Conservation (phyloP, 2,113 vertebrate genomes). For the Rhabdornis inornatus region DNA sequence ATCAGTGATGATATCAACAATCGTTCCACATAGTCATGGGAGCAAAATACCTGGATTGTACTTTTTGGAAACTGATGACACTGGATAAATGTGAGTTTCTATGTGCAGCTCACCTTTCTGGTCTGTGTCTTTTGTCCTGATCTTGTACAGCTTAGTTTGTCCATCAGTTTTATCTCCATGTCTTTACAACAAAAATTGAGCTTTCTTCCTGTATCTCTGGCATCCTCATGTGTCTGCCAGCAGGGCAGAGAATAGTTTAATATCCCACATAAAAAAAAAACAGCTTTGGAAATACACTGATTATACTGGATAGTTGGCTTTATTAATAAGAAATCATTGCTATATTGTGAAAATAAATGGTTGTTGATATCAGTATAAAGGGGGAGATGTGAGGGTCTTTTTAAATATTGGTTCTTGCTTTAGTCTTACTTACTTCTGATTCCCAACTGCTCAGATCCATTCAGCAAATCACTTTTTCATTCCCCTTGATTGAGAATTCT, state of each 20-base stretch:
- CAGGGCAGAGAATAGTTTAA: not conserved
- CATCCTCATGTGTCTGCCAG: not conserved
- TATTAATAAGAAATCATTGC: not conserved
- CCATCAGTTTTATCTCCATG: not conserved
- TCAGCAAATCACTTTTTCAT: not conserved
- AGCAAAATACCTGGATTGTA: not conserved
- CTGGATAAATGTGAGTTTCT: not conserved
- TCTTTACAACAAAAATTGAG: not conserved
- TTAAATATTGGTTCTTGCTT: not conserved
- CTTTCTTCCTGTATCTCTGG: not conserved
- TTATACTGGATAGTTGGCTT: not conserved
- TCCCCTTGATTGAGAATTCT: not conserved
- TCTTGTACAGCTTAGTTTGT: not conserved
- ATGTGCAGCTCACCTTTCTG: not conserved
- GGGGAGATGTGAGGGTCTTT: rapidly evolving
- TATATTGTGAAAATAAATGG: not conserved
- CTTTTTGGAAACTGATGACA: not conserved
- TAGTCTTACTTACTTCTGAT: not conserved
- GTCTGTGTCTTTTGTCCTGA: not conserved
- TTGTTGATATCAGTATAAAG: not conserved
- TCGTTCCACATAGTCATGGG: not conserved
- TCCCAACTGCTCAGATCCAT: not conserved
- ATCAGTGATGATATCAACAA: not conserved
- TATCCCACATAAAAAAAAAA: not conserved
- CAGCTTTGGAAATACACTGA: not conserved